Base-by-base conservation (phyloP, 2,888 invertebrate genomes). In the Geophilus truncorum region DNA sequence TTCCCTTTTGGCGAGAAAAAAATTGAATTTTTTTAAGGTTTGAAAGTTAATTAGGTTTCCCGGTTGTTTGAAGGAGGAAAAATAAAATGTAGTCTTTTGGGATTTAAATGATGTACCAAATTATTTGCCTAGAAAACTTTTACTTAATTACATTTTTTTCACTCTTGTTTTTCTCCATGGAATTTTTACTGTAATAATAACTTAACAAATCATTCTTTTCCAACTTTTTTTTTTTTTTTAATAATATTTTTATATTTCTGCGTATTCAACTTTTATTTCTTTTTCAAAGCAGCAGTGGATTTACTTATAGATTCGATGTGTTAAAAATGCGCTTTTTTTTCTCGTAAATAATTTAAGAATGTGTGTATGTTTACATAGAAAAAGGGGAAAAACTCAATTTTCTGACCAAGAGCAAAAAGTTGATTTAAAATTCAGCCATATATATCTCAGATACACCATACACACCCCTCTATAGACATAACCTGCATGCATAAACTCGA, bases 31-130 rank as follows among this genome's bases (percentile, higher is more conserved):
- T 70, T 70, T 70, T 70, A 7, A 25, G 0, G 23, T 70, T 70
- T 70, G 28, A 28, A 70, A 70, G 70, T 70, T 70, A 70, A 70
- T 70, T 70, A 70, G 70, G 70, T 70, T 70, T 70, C 70, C 70
- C 70, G 70, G 70, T 70, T 70, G 70, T 70, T 70, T 70, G 70
- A 70, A 70, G 25, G 70, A 15, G 6, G 70, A 28, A 70, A 70
- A 70, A 70, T 28, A 70, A 70, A 70, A 25, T 28, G 23, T 70
- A 28, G 70, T 28, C 70, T 70, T 70, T 70, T 25, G 70, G 70
- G 70, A 70, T 70, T 70, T 70, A 70, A 70, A 70, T 70, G 70
- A 70, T 70, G 70, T 70, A 70, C 70, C 70, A 70, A 70, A 70
- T 70, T 25, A 70, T 70, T 70, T 70, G 70, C 70, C 70, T 70